These are phyloP conservation scores for Pentamera pediparva DNA, from an alignment of 53 echinoderm and acorn worm species.

Conservation along the genomic window DNA sequence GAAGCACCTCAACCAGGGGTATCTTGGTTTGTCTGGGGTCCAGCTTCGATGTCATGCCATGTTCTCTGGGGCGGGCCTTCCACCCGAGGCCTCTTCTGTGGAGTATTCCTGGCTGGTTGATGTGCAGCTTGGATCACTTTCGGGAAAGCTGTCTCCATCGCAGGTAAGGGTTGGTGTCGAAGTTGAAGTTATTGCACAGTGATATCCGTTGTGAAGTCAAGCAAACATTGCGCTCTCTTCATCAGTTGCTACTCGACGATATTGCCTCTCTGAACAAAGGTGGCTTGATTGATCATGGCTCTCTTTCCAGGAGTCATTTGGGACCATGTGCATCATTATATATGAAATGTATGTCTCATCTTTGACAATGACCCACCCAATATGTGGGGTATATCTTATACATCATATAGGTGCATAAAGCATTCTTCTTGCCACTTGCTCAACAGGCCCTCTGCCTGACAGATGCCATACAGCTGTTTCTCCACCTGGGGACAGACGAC, in stretches of 20 bases:
- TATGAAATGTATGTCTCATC: no score
- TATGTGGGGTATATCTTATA: no score
- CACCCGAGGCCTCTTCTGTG: constrained; percentile 61
- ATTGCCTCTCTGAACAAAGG: no score
- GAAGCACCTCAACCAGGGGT: constrained; percentile 61
- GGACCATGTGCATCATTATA: no score
- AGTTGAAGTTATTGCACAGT: no score
- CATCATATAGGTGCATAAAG: no score
- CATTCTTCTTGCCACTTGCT: background rate
- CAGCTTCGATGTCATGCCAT: constrained; percentile 92
- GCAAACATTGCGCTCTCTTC: no score
- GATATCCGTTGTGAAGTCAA: no score
- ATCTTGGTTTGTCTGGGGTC: constrained; percentile 80
- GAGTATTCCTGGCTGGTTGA: constrained; percentile 98
- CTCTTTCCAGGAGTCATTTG: no score
- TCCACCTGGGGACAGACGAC: constrained; percentile 68
- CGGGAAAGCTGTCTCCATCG: constrained; percentile 76
- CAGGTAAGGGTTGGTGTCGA: constrained; percentile 89
- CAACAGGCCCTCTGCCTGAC: constrained; percentile 61
- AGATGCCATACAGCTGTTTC: constrained; percentile 61
- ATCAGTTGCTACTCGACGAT: no score
- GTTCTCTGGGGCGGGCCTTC: constrained; percentile 84
- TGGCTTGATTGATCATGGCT: no score
- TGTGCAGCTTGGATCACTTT: constrained; percentile 80
- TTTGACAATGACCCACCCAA: no score